Percentiles rank a stretch among this genome's conserved stretches.
phyloP scores from a whole-genome alignment of 2,797 vertebrate genomes.

The Cossypha polioptera region DNA sequence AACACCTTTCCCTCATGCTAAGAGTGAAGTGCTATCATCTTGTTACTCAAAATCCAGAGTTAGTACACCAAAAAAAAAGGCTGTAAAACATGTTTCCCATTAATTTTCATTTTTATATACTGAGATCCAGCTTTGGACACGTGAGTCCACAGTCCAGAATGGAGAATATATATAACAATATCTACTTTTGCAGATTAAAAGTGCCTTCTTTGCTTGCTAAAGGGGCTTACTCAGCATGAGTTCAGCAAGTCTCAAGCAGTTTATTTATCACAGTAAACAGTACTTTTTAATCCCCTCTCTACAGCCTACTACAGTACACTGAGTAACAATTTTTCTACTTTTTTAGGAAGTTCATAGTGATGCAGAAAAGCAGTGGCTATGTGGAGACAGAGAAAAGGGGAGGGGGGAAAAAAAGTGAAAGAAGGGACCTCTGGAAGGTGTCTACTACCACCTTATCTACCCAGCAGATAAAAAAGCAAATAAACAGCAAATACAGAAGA shows the following conservation, averaged over 20 bases:
- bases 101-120: not conserved
- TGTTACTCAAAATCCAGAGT: not conserved
- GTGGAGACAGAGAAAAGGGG: no score
- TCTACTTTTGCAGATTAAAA: not conserved
- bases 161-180: not conserved
- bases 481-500: not conserved
- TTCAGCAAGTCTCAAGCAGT: not conserved
- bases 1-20: not conserved
- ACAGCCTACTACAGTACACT: not conserved
- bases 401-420: accelerated
- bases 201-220: not conserved
- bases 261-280: accelerated
- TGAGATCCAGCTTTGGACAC: not conserved
- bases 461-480: not conserved
- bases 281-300: not conserved
- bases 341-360: accelerated
- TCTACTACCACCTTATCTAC: not conserved
- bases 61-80: not conserved
- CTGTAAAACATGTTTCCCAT: accelerated
- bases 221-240: not conserved
- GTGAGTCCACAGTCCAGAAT: accelerated
- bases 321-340: not conserved
- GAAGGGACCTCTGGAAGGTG: not conserved
- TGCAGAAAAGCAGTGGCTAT: not conserved
- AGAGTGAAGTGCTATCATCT: no score